Conservation (phyloP, 2,113 vertebrate genomes). For the Prietella phreatophila region DNA sequence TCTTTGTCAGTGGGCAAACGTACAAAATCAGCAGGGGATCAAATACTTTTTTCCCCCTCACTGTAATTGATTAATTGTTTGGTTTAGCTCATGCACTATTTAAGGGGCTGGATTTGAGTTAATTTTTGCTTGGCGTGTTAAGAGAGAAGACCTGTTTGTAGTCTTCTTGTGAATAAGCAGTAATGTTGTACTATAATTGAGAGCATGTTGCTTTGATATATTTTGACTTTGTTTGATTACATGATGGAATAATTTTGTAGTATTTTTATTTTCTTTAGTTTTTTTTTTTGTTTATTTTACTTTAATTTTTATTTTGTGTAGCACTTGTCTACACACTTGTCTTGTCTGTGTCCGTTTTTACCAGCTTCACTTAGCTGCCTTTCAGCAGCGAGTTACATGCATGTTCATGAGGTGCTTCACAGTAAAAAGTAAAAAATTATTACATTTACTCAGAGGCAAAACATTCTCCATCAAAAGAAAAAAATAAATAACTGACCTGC, state of each 20-base stretch:
- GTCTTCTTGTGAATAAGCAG: neutral
- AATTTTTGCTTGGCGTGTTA: too few species aligned
- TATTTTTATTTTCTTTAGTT: neutral
- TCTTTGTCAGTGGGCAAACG: too few species aligned
- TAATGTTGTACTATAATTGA: neutral
- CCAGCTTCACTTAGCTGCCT: neutral
- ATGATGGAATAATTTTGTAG: neutral
- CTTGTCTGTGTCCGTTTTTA: too few species aligned
- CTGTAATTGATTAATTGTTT: too few species aligned
- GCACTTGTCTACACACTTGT: too few species aligned
- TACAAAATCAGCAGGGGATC: too few species aligned
- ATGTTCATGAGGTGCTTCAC: neutral
- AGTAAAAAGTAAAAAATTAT: neutral
- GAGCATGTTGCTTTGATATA: too few species aligned
- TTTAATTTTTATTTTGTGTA: neutral
- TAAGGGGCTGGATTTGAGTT: too few species aligned
- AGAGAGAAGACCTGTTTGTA: too few species aligned
- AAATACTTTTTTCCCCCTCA: too few species aligned
- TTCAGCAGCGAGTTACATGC: neutral
- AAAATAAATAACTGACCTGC: conserved; percentile 75
- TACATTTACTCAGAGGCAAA: neutral
- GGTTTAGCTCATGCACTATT: too few species aligned
- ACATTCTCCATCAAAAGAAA: neutral
- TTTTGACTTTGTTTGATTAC: too few species aligned
- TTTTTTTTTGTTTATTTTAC: neutral